Evolutionary conservation across 53 echinoderm and acorn worm species (phyloP), one percentile per base, ranked within the genome.

Genomic region (Holothuria leucospilota): DNA sequence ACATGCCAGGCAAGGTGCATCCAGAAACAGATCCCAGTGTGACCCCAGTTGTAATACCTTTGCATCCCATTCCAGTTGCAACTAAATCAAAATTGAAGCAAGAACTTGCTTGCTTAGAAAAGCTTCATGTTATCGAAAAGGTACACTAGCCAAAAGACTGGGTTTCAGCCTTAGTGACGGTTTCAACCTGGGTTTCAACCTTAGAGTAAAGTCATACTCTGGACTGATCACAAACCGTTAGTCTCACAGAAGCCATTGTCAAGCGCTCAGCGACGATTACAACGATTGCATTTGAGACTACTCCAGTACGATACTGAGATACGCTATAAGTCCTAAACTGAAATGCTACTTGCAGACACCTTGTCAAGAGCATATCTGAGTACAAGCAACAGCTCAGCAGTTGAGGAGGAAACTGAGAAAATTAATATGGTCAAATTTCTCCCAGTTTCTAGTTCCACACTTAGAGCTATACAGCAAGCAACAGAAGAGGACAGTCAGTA

Each of bases 201-300:
- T n/a, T n/a, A n/a, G n/a, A n/a, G 83, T 8, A 66, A 83, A 58
- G 67, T 86, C 40, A 38, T 59, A 12, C 53, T 92, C 25, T 92
- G 89, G 89, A 89, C 89, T 5, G 89, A 89, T 52, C 92, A 89
- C 27, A 89, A 92, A 52, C 90, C 89, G 25, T 58, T 90, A 26
- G 86, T 86, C 38, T 59, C 74, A 21, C 86, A 89, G n/a, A 16
- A 18, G 67, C 77, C 89, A 28, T 38, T 65, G 10, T 85, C 66
- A 56, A 42, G 9, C 13, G 90, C 88, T 11, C 94, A 88, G 15
- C 88, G 90, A 85, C 78, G 90, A 8, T 59, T 92, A 61, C 90
- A 94, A 61, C 71, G 85, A 16, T 82, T 93, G 2, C 65, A 80
- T 20, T 24, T 88, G 40, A 81, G 92, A 40, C 62, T 93, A 20